Base-by-base conservation (phyloP, 1,140 invertebrate species). In the Rhyzopertha dominica region DNA sequence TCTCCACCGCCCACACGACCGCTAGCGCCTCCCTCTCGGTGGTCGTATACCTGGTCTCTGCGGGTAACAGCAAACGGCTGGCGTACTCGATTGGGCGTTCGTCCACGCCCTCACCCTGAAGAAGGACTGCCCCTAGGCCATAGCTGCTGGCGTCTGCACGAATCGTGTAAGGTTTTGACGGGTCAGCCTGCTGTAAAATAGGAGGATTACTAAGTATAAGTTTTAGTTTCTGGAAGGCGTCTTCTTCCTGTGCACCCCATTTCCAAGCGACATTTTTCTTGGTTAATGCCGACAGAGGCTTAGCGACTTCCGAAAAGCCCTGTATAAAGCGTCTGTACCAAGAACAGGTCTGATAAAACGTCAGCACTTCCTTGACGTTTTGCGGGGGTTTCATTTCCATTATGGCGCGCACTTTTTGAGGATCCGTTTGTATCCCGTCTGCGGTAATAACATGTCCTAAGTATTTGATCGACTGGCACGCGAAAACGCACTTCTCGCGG, bases 21-120 rank as follows among this genome's bases (percentile, higher is more conserved):
- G 68, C 69, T 9, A 74, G 48, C 43, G 59, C 57, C 60, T 72
- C 70, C 38, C 56, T 2, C 31, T 74, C 67, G 1, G 59, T 65
- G 5, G 56, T 61, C 0, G 36, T 45, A 36, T 68, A 72, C 23
- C 68, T 66, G 17, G 17, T 44, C 54, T 75, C 70, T 5, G 53
- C 43, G 7, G 24, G 25, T 9, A 24, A 49, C 13, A 74, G 37
- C 8, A 52, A 30, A 10, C 63, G 18, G 18, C 37, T 51, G 9
- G 67, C 67, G 47, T 73, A 76, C n/a, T 67, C 69, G 7, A 77
- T 61, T 1, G 68, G 67, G 7, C 53, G 54, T 44, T 70, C 67
- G 17, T 51, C 49, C 40, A n/a, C n/a, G n/a, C n/a, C 20, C 51
- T 63, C 45, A 43, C 51, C 61, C 65, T 68, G 65, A 4, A 63